Base-by-base conservation (phyloP, 2,113 vertebrate genomes). In the Odobenus rosmarus region DNA sequence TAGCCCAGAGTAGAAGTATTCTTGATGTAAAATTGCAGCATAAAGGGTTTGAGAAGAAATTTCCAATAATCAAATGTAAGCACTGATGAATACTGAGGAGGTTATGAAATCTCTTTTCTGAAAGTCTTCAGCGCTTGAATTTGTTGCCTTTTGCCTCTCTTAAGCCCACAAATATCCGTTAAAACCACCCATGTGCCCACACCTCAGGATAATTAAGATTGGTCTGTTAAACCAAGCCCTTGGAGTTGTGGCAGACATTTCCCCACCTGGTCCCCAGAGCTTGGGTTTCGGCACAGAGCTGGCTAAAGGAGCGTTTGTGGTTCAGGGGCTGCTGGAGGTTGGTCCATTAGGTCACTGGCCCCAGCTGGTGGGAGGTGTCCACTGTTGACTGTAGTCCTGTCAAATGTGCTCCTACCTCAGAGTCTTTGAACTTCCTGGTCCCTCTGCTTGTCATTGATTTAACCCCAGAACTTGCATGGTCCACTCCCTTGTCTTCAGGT, bases 131-230 rank as follows among this genome's bases (percentile, higher is more conserved):
- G 3, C 31, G 12, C 49, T 77, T 80, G 18, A 16, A 33, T 53
- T 67, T 81, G 53, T 62, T 46, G 21, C 74, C 57, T 33, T 85
- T 16, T 80, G 16, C 46, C 61, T 80, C 72, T n/a, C 16, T 67
- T 57, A 69, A 57, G 19, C 71, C 15, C 62, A 23, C 33, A n/a
- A 0, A 23, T 36, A 5, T 0, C 23, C 39, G 7, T 24, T 64
- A 6, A n/a, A 76, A 53, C 11, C 7, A 46, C 26, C 51, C n/a
- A 1, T 7, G 1, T 39, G n/a, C 71, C 39, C 1, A 0, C 5
- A 24, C 7, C 3, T 0, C 5, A 1, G n/a, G 23, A 24, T 6
- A 33, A 6, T 26, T 28, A 0, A 21, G 64, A 42, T 46, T n/a
- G 46, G 15, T 39, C 74, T 64, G 4, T 33, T 16, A n/a, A 59